These are phyloP conservation scores for Gambusia yucatana DNA, from an alignment of 2,797 vertebrate genomes.

Conservation along the genomic window DNA sequence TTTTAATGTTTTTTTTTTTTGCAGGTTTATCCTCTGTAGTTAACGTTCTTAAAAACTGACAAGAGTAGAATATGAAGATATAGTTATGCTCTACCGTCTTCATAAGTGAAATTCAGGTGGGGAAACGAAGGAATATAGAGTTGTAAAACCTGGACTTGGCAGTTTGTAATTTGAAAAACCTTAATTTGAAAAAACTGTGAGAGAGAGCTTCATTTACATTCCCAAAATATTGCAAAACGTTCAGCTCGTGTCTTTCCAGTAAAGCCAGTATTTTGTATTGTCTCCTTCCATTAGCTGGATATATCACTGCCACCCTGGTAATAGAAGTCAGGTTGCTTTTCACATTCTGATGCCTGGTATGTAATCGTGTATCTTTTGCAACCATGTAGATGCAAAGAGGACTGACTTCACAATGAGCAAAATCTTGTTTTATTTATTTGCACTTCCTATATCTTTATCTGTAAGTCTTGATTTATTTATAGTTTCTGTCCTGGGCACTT, in stretches of 20 bases:
- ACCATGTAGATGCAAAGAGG: not conserved
- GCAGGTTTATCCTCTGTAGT: not conserved
- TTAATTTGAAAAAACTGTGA: not conserved
- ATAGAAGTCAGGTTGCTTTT: not conserved
- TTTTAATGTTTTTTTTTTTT: not conserved
- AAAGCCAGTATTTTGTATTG: not conserved
- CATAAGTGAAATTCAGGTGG: not conserved
- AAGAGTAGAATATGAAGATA: not conserved
- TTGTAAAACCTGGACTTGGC: not conserved
- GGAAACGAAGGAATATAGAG: not conserved
- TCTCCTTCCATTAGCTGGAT: not conserved
- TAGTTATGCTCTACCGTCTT: not conserved
- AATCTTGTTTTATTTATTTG: not conserved
- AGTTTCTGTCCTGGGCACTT: not conserved
- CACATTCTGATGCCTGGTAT: not conserved
- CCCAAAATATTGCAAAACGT: not conserved
- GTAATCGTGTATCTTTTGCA: not conserved
- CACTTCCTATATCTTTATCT: not conserved
- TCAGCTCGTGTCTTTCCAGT: not conserved
- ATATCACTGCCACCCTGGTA: not conserved
- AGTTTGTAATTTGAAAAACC: not conserved
- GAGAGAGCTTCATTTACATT: not conserved
- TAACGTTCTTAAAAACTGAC: not conserved
- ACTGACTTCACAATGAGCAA: not conserved
- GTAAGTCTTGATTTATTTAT: slow-evolving; percentile 3